These are phyloP conservation scores for Osmerus eperlanus DNA, from an alignment of 2,113 vertebrate genomes.

Conservation along the genomic window DNA sequence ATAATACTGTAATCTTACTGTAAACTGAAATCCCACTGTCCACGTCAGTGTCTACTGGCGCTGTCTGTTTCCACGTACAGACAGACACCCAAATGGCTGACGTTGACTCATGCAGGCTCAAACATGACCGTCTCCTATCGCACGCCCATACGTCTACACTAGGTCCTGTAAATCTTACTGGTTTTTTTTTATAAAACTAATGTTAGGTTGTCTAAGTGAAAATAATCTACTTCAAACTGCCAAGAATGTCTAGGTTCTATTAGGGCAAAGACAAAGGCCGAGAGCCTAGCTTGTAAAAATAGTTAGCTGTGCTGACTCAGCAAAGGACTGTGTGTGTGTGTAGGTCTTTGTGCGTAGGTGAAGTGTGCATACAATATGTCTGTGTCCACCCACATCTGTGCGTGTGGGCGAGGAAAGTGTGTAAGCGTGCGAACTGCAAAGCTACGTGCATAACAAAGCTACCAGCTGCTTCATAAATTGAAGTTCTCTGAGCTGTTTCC, in stretches of 20 bases:
- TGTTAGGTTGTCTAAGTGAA: slow-evolving; percentile 55
- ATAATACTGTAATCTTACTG: too few species aligned
- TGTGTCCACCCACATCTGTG: slow-evolving; percentile 9
- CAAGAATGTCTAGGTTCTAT: slow-evolving; percentile 41
- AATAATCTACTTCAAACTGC: slow-evolving; percentile 53
- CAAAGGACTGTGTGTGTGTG: slow-evolving; percentile 26
- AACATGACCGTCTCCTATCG: slow-evolving; percentile 47
- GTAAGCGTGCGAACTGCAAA: slow-evolving; percentile 46
- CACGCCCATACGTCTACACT: slow-evolving; percentile 51
- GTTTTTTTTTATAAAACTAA: slow-evolving; percentile 57
- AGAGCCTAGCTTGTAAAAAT: slow-evolving; percentile 63
- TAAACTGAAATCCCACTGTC: too few species aligned
- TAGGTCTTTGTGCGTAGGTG: not conserved
- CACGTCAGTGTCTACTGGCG: not conserved
- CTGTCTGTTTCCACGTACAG: not conserved
- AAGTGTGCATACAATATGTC: too few species aligned
- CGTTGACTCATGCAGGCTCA: slow-evolving; percentile 41
- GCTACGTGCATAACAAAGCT: slow-evolving; percentile 59
- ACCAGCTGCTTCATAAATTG: slow-evolving; percentile 59
- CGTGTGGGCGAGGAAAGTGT: slow-evolving; percentile 20
- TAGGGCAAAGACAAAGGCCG: slow-evolving; percentile 45
- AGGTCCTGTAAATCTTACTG: slow-evolving; percentile 52
- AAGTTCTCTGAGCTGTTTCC: slow-evolving; percentile 57
- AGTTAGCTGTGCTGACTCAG: slow-evolving; percentile 59
- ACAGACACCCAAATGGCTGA: slow-evolving; percentile 15